Percentiles rank a stretch among this genome's conserved stretches.
These are phyloP conservation scores for Rhagologus leucostigma DNA, from an alignment of 2,113 vertebrate genomes.

Conservation along the genomic window DNA sequence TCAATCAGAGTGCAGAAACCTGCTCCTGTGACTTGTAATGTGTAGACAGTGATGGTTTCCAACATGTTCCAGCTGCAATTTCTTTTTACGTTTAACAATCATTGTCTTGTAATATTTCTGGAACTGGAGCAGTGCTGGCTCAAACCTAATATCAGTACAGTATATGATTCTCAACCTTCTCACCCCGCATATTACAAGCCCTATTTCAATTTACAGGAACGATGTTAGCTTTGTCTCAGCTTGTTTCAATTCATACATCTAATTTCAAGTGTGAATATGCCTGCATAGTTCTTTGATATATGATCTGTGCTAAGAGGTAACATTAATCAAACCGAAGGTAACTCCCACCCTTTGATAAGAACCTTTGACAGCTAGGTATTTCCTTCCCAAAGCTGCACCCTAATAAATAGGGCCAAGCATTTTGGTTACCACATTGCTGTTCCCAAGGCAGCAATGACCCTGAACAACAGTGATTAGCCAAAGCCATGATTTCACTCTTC, in stretches of 20 bases:
- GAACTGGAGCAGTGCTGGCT: not conserved
- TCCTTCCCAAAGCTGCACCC: not conserved
- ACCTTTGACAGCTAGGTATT: conserved; percentile 16
- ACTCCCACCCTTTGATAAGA: conserved; percentile 29
- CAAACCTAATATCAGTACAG: not conserved
- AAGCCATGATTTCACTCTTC: conserved; percentile 34
- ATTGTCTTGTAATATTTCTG: conserved; percentile 12
- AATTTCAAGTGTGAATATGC: conserved; percentile 26
- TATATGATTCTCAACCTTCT: not conserved
- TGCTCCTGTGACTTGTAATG: conserved; percentile 30
- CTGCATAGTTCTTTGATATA: conserved; percentile 23
- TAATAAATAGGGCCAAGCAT: not conserved
- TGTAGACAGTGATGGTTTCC: conserved; percentile 31
- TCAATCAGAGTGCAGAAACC: conserved; percentile 28
- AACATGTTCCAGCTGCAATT: not conserved
- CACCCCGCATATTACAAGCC: not conserved
- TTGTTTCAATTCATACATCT: conserved; percentile 11
- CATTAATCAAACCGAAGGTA: conserved; percentile 43
- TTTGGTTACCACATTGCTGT: not conserved
- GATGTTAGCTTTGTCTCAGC: conserved; percentile 9
- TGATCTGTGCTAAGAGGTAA: not conserved
- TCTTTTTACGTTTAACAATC: not conserved
- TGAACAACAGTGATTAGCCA: conserved; percentile 7
- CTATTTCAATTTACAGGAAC: conserved; percentile 1
- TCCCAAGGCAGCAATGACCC: conserved; percentile 10